phyloP scores from a whole-genome alignment of 1,140 invertebrate genomes.

The Drosophila funebris region DNA sequence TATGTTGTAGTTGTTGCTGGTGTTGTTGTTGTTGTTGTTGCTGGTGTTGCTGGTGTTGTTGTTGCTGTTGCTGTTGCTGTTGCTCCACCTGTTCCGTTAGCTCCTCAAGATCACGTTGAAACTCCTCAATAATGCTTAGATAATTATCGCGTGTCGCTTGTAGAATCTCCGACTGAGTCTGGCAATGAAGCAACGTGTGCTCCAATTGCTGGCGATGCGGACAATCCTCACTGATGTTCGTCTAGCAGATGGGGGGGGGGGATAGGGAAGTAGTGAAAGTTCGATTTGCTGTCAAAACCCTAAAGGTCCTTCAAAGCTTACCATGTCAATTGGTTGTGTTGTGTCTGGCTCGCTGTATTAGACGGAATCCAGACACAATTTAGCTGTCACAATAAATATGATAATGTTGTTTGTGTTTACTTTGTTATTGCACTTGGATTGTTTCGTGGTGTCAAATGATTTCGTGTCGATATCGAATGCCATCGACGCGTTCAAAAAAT shows the following conservation, averaged over 20 bases:
- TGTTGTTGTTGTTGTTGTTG: conserved; percentile 45
- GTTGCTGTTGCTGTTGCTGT: conserved; percentile 51
- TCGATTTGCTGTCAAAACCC: neutral
- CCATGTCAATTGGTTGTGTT: conserved; percentile 46
- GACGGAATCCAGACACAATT: conserved; percentile 26
- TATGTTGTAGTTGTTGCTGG: conserved; percentile 23
- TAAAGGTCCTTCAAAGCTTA: conserved; percentile 38
- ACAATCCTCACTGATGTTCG: conserved; percentile 51
- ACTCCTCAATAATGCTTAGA: conserved; percentile 52
- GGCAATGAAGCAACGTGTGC: conserved; percentile 63
- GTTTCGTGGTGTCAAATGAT: conserved; percentile 53
- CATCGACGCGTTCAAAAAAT: conserved; percentile 41
- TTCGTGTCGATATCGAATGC: conserved; percentile 51
- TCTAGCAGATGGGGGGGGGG: conserved; percentile 9
- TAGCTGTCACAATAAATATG: conserved; percentile 7
- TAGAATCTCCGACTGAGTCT: conserved; percentile 54
- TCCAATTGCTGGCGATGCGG: conserved; percentile 69
- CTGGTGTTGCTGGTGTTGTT: too few species aligned
- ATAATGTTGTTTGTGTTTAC: conserved; percentile 29
- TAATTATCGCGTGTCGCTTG: conserved; percentile 59
- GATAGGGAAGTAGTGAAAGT: neutral
- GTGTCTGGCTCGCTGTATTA: conserved; percentile 14
- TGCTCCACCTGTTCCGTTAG: conserved; percentile 58
- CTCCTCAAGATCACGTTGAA: conserved; percentile 49
- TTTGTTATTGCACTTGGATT: conserved; percentile 38